These are phyloP conservation scores for Burhinus bistriatus DNA, from an alignment of 2,113 vertebrate species.

Conservation along the genomic window DNA sequence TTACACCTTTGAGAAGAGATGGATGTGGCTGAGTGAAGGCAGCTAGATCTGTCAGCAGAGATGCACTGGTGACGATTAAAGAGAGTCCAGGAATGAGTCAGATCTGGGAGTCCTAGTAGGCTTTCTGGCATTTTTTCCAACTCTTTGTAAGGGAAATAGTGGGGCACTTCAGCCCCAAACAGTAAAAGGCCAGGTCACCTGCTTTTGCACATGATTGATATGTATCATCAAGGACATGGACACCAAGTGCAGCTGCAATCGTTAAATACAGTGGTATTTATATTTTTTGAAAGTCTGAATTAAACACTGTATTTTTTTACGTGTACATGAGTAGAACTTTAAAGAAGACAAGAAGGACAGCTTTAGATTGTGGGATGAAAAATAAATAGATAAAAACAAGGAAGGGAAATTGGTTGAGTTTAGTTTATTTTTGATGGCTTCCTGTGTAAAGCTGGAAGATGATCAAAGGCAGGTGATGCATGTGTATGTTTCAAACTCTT, in stretches of 20 bases:
- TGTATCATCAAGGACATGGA: neutral
- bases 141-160: neutral
- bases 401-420: neutral
- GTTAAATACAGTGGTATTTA: neutral
- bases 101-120: neutral
- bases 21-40: neutral
- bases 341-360: neutral
- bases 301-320: neutral
- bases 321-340: neutral
- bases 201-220: neutral
- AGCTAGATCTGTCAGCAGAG: neutral
- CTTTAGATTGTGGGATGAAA: neutral
- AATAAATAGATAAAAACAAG: neutral
- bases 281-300: neutral
- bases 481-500: neutral
- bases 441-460: neutral
- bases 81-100: neutral
- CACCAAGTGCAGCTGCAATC: neutral
- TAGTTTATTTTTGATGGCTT: neutral
- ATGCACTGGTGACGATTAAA: neutral
- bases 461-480: neutral
- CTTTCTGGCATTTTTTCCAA: neutral
- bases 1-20: neutral
- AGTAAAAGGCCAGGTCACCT: neutral
- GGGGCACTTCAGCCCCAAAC: neutral